A percentile compares a stretch with the other conserved stretches of the same genome.
Conservation (phyloP, 2,888 invertebrate species). For the Drosophila siamana region DNA sequence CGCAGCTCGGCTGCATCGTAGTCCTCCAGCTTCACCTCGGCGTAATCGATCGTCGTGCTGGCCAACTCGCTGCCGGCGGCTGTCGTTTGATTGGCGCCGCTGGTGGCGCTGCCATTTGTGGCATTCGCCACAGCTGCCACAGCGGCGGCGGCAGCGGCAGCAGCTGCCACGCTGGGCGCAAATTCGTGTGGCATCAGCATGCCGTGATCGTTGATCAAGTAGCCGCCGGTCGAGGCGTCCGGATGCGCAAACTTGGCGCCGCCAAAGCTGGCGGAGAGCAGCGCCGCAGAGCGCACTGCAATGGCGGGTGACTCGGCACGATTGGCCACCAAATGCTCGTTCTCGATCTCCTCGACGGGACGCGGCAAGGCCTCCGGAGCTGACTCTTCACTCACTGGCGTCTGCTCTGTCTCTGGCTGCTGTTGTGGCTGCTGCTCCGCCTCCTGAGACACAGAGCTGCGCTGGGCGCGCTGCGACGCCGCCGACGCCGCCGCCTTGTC, state of each 20-base stretch:
- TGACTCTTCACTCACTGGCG: conserved; percentile 12
- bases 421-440: neutral
- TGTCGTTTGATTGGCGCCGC: conserved; percentile 19
- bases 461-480: conserved; percentile 18
- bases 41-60: conserved; percentile 61
- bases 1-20: conserved; percentile 80
- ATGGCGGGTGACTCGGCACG: conserved; percentile 55
- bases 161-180: conserved; percentile 67
- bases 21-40: conserved; percentile 81
- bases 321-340: conserved; percentile 66
- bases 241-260: conserved; percentile 67
- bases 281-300: conserved; percentile 23
- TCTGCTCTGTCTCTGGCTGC: neutral
- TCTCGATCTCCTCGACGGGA: conserved; percentile 82
- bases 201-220: conserved; percentile 82
- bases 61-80: conserved; percentile 23
- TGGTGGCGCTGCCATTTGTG: conserved; percentile 36
- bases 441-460: conserved; percentile 4
- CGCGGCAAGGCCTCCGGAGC: conserved; percentile 59
- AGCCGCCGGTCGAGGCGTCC: conserved; percentile 54
- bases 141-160: conserved; percentile 60
- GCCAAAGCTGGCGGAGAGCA: conserved; percentile 62
- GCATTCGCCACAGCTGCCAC: conserved; percentile 54
- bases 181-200: conserved; percentile 82
- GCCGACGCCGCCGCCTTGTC: conserved; percentile 29